These are phyloP conservation scores for Formicarius rufipectus DNA, from an alignment of 2,113 vertebrate species.

Conservation along the genomic window DNA sequence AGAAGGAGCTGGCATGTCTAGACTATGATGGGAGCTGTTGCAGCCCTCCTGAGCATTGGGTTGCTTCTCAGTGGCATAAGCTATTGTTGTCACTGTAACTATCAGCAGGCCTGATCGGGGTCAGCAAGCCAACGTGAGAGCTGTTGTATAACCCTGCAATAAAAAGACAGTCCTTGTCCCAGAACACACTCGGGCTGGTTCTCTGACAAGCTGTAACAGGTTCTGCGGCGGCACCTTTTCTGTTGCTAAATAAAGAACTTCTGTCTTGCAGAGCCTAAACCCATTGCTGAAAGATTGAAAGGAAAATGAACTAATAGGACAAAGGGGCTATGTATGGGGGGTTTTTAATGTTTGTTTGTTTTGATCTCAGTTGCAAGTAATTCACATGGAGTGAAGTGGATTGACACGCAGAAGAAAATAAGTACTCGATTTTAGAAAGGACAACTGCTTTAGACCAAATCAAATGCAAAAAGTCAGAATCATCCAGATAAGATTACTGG, in stretches of 20 bases:
- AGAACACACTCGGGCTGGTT: constrained; percentile 35
- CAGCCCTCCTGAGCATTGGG: background rate
- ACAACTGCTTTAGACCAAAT: background rate
- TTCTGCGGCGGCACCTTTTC: constrained; percentile 56
- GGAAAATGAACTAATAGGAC: constrained; percentile 19
- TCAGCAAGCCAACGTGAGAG: constrained; percentile 14
- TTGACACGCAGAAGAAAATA: background rate
- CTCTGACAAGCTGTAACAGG: constrained; percentile 63
- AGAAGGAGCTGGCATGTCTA: background rate
- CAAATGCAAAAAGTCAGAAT: background rate
- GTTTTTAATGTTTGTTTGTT: background rate
- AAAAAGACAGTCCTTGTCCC: constrained; percentile 49
- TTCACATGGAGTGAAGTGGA: background rate
- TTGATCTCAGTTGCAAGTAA: background rate
- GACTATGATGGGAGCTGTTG: background rate
- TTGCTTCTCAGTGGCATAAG: background rate
- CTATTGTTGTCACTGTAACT: background rate
- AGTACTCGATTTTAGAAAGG: background rate
- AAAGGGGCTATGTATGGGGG: background rate
- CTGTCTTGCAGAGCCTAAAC: constrained; percentile 51
- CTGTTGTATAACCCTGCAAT: constrained; percentile 1
- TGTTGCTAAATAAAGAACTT: constrained; percentile 63
- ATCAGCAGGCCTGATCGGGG: background rate
- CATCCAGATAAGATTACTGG: background rate
- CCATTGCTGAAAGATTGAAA: constrained; percentile 55